phyloP scores from a whole-genome alignment of 2,888 invertebrate genomes.

The Lasioglossum zephyrum region DNA sequence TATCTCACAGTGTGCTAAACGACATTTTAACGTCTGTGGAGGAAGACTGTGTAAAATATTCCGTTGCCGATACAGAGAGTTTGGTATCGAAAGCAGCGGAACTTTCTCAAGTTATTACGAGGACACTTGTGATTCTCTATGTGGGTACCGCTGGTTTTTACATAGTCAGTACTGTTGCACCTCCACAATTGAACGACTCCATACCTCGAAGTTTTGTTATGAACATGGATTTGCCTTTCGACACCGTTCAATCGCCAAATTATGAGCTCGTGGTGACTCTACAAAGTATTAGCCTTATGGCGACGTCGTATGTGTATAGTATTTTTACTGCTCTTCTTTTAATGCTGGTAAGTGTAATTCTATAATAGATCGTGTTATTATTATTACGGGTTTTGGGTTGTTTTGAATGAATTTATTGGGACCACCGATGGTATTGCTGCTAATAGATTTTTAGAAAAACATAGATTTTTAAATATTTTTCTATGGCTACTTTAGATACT shows the following conservation, averaged over 20 bases:
- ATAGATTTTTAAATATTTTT: not conserved
- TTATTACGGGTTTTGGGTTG: not conserved
- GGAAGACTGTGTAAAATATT: conserved; percentile 47
- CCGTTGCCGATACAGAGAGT: not conserved
- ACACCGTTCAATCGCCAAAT: conserved; percentile 36
- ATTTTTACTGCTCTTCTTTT: not conserved
- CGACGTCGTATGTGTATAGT: not conserved
- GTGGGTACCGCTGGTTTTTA: conserved; percentile 25
- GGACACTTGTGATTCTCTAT: conserved; percentile 21
- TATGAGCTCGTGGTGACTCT: conserved; percentile 32
- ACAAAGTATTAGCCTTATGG: conserved; percentile 22
- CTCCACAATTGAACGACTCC: not conserved
- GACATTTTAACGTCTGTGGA: conserved; percentile 37
- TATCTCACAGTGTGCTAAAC: not conserved
- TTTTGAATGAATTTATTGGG: not conserved
- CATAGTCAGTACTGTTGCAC: not conserved
- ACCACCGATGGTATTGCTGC: no score
- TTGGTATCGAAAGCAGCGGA: conserved; percentile 24
- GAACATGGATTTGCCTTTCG: conserved; percentile 54
- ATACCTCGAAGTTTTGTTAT: conserved; percentile 32
- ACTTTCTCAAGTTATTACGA: conserved; percentile 47
- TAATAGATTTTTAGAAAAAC: not conserved
- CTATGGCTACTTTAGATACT: conserved; percentile 54
- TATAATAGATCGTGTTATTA: not conserved
- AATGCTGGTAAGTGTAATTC: conserved; percentile 30